Evolutionary conservation across 1,140 invertebrate species (phyloP).

Genomic region (Drosophila sproati): DNA sequence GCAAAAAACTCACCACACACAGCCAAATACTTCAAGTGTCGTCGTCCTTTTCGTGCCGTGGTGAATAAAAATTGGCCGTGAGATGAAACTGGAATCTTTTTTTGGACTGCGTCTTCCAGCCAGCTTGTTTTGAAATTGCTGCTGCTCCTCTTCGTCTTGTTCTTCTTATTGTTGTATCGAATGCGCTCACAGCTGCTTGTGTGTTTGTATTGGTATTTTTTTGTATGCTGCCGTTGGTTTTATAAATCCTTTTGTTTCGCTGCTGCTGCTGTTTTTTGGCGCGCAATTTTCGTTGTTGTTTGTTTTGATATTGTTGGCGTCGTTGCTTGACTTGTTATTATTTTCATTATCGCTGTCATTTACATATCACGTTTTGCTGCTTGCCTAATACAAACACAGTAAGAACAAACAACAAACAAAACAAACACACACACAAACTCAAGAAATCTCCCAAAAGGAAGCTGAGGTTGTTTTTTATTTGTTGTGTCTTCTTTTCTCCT

Average conservation of each 20-base stretch:
- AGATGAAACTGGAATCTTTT: slow-evolving; percentile 52
- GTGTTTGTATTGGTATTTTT: slow-evolving; percentile 50
- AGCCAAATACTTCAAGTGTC: slow-evolving; percentile 54
- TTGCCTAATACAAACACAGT: slow-evolving; percentile 61
- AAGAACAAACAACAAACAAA: slow-evolving; percentile 51
- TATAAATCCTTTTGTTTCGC: slow-evolving; percentile 74
- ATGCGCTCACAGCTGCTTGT: slow-evolving; percentile 42
- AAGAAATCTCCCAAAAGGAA: slow-evolving; percentile 26
- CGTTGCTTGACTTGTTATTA: slow-evolving; percentile 48
- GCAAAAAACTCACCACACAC: slow-evolving; percentile 41
- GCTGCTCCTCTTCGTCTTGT: slow-evolving; percentile 7
- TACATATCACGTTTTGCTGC: slow-evolving; percentile 77
- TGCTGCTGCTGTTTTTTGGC: slow-evolving; percentile 54
- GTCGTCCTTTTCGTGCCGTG: slow-evolving; percentile 47
- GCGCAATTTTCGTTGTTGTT: slow-evolving; percentile 66
- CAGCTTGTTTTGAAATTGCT: slow-evolving; percentile 44
- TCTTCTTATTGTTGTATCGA: slow-evolving; percentile 28
- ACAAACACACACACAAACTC: slow-evolving; percentile 18
- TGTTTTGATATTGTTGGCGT: slow-evolving; percentile 42
- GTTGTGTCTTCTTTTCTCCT: slow-evolving; percentile 8
- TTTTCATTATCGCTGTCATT: slow-evolving; percentile 55
- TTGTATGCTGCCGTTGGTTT: slow-evolving; percentile 31
- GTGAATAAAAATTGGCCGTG: slow-evolving; percentile 22
- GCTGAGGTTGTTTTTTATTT: slow-evolving; percentile 35
- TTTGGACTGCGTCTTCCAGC: slow-evolving; percentile 21